Evolutionary conservation across 2,113 vertebrate species (phyloP).

Genomic region (Elanoides forficatus): DNA sequence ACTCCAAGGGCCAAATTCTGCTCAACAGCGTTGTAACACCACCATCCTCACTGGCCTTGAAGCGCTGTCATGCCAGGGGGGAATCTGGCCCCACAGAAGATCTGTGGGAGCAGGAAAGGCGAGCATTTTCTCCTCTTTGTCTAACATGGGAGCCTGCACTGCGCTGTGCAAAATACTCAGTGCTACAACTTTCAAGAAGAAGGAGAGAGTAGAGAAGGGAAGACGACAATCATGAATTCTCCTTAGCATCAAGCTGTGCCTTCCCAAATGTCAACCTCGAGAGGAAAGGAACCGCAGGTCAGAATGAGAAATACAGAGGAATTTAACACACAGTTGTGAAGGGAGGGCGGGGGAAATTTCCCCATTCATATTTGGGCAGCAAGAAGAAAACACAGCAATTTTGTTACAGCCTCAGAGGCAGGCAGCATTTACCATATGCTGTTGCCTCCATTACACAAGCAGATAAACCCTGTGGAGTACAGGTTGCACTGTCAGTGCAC

Average conservation of each 20-base stretch:
- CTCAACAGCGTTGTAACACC: neutral
- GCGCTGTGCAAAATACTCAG: neutral
- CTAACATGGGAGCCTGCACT: neutral
- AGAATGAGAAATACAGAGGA: neutral
- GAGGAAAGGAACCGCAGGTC: neutral
- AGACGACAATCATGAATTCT: neutral
- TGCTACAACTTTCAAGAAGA: neutral
- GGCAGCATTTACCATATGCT: neutral
- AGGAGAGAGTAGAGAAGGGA: neutral
- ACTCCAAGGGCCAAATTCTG: neutral
- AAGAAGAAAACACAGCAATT: neutral
- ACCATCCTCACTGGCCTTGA: neutral
- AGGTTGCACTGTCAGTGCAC: neutral
- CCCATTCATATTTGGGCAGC: neutral
- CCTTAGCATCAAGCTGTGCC: neutral
- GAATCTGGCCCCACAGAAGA: neutral
- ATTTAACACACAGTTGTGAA: neutral
- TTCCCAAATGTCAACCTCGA: neutral
- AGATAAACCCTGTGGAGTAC: neutral
- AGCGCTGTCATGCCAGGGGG: neutral
- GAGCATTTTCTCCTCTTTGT: neutral
- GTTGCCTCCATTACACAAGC: neutral
- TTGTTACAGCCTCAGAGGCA: neutral
- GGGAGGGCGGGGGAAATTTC: neutral
- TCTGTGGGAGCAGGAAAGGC: neutral